Percentiles rank a stretch among this genome's conserved stretches.
Evolutionary conservation across 2,888 invertebrate species (phyloP).

Genomic region (Drosophila antonietae): DNA sequence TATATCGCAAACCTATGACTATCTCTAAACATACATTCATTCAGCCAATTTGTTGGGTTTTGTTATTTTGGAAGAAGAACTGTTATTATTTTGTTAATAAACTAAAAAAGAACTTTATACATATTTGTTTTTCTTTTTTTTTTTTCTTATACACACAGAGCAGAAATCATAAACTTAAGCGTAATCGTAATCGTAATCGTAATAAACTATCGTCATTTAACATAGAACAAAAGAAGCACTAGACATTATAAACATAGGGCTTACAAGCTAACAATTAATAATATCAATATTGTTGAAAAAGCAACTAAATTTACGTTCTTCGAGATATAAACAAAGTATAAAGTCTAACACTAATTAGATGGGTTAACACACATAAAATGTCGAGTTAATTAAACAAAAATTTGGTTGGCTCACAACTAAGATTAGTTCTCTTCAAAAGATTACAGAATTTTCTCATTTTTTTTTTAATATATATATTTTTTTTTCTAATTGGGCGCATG

Average conservation of each 20-base stretch:
- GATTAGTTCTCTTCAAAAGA: conserved; percentile 19
- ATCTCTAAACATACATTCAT: conserved; percentile 48
- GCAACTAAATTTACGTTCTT: conserved; percentile 23
- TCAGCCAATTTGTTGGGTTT: conserved; percentile 57
- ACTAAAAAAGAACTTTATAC: conserved; percentile 72
- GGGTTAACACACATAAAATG: conserved; percentile 26
- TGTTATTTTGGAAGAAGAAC: conserved; percentile 52
- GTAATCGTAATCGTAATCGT: neutral
- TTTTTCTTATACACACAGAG: conserved; percentile 45
- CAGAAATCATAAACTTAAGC: conserved; percentile 25
- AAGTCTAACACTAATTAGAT: conserved; percentile 3
- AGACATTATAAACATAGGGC: conserved; percentile 9
- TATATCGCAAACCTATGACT: conserved; percentile 58
- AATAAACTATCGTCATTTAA: conserved; percentile 45
- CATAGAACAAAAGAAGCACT: conserved; percentile 32
- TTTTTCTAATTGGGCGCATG: conserved; percentile 64
- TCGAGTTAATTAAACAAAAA: conserved; percentile 47
- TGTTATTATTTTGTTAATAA: conserved; percentile 37
- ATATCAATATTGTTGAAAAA: conserved; percentile 59
- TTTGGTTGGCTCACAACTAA: conserved; percentile 71
- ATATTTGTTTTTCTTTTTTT: conserved; percentile 41
- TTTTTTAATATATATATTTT: neutral
- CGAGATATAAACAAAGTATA: conserved; percentile 15
- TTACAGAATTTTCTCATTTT: conserved; percentile 5
- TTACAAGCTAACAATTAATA: conserved; percentile 47